A percentile compares a stretch with the other conserved stretches of the same genome.
Evolutionary conservation across 2,113 vertebrate genomes (phyloP).

Genomic region (Odocoileus hemionus): DNA sequence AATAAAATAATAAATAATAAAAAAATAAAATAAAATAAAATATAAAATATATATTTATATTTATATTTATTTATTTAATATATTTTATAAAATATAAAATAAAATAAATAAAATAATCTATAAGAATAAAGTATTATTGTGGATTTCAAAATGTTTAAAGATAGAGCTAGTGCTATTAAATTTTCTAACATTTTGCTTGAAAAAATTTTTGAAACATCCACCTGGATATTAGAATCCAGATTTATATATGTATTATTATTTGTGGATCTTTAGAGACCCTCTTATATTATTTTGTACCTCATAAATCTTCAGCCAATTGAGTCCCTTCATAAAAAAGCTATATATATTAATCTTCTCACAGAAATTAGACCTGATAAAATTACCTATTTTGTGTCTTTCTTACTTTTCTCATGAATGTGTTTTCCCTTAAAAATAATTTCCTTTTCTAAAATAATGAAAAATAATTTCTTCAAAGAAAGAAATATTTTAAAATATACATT

Average conservation of each 20-base stretch:
- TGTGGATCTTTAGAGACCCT: conserved; percentile 43
- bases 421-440: neutral
- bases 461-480: neutral
- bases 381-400: neutral
- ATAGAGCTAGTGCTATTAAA: conserved; percentile 32
- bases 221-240: conserved; percentile 48
- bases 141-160: conserved; percentile 56
- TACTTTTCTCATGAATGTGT: neutral
- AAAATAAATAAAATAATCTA: conserved; percentile 57
- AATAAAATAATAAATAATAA: no score
- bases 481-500: neutral
- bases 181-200: conserved; percentile 26
- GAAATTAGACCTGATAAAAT: neutral
- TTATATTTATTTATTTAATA: no score
- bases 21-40: no score
- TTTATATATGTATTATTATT: conserved; percentile 56
- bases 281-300: neutral
- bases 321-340: neutral
- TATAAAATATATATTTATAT: no score
- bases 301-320: conserved; percentile 52
- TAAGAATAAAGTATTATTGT: conserved; percentile 59
- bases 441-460: neutral
- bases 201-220: neutral
- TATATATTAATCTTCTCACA: conserved; percentile 22
- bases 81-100: no score